A percentile compares a stretch with the other conserved stretches of the same genome.
Evolutionary conservation across 2,888 invertebrate species (phyloP).

Genomic region (Euspilapteryx auroguttella): DNA sequence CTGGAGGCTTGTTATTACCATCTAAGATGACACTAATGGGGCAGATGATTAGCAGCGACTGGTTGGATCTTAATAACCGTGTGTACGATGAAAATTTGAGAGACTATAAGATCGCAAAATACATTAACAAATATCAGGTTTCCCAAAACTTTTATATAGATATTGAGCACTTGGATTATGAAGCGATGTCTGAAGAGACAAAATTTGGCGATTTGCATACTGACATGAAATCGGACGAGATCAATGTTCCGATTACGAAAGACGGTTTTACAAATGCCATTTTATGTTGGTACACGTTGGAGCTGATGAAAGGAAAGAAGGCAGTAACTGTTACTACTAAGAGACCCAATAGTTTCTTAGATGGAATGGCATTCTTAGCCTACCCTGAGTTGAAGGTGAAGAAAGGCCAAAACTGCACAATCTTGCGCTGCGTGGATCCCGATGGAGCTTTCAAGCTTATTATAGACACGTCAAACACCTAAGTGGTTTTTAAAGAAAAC

Average conservation of each 20-base stretch:
- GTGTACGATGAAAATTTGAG: conserved; percentile 60
- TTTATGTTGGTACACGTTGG: conserved; percentile 58
- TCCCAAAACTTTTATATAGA: conserved; percentile 57
- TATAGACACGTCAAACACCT: too few relatives aligned
- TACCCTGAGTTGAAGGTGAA: conserved; percentile 21
- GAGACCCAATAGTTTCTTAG: conserved; percentile 34
- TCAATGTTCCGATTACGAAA: conserved; percentile 21
- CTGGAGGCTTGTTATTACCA: conserved; percentile 55
- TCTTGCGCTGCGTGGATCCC: conserved; percentile 24
- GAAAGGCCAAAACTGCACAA: conserved; percentile 20
- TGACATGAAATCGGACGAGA: conserved; percentile 12
- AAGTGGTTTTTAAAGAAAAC: too few relatives aligned
- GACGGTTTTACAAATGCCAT: conserved; percentile 48
- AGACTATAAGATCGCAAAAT: conserved; percentile 50
- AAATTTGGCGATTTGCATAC: conserved; percentile 18
- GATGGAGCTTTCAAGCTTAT: conserved; percentile 31
- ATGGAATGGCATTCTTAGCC: conserved; percentile 47
- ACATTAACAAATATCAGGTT: conserved; percentile 64
- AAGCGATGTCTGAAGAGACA: conserved; percentile 27
- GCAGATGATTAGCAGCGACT: conserved; percentile 62
- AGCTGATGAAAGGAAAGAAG: conserved; percentile 35
- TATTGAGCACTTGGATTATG: conserved; percentile 32
- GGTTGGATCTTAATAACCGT: conserved; percentile 59
- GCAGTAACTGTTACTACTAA: conserved; percentile 35
- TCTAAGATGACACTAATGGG: conserved; percentile 48